Percentiles rank a stretch among this genome's conserved stretches.
Conservation (phyloP, 2,113 vertebrate genomes). For the Percopsis transmontana region DNA sequence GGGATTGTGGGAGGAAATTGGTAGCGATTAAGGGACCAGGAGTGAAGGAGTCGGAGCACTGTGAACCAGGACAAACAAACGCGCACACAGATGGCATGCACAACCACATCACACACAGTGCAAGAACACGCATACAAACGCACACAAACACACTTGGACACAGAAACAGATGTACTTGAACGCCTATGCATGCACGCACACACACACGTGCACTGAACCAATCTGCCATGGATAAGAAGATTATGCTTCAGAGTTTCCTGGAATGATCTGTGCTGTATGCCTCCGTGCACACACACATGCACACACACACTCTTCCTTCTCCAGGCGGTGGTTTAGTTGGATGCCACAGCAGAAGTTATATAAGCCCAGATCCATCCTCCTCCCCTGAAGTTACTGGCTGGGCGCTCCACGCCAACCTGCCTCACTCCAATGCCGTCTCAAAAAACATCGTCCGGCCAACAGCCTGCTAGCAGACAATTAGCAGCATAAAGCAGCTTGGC, state of each 20-base stretch:
- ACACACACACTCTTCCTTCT: slow-evolving; percentile 14
- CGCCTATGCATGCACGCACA: slow-evolving; percentile 31
- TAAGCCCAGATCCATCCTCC: slow-evolving; percentile 51
- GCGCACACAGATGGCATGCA: slow-evolving; percentile 9
- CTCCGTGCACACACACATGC: slow-evolving; percentile 39
- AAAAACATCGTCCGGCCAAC: background rate
- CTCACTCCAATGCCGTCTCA: slow-evolving; percentile 26
- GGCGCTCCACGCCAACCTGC: slow-evolving; percentile 1
- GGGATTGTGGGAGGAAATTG: too few species aligned
- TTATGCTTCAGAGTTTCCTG: slow-evolving; percentile 74
- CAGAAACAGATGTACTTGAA: slow-evolving; percentile 8
- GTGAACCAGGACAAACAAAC: slow-evolving; percentile 43
- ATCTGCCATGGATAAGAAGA: slow-evolving; percentile 75
- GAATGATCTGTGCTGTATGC: slow-evolving; percentile 64
- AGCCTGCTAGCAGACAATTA: slow-evolving; percentile 25
- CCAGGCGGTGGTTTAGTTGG: slow-evolving; percentile 36
- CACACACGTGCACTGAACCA: slow-evolving; percentile 54
- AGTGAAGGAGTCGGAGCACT: slow-evolving; percentile 14
- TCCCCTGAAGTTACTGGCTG: slow-evolving; percentile 27
- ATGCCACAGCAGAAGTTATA: slow-evolving; percentile 56
- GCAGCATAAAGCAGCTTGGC: background rate
- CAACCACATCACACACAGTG: slow-evolving; percentile 25
- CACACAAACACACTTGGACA: slow-evolving; percentile 3
- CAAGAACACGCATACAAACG: slow-evolving; percentile 3
- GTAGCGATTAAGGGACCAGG: slow-evolving; percentile 22